Evolutionary conservation across 1,140 invertebrate genomes (phyloP).

Genomic region (Megathymus violae): DNA sequence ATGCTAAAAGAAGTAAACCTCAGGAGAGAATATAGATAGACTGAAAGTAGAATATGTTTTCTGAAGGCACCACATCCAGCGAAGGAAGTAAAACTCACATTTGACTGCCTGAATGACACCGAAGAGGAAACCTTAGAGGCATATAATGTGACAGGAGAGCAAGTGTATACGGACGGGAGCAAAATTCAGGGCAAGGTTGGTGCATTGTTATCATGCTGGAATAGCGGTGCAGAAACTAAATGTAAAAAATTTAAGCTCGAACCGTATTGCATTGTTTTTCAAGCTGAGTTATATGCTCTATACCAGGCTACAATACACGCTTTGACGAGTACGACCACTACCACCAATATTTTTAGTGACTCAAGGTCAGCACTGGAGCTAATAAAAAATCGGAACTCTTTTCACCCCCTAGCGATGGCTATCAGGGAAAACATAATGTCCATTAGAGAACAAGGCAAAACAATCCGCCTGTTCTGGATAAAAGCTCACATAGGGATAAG

Average conservation of each 20-base stretch:
- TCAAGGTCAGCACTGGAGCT: background rate
- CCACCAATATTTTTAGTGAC: slow-evolving; percentile 1
- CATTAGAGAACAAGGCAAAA: too few relatives aligned
- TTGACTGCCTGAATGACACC: too few relatives aligned
- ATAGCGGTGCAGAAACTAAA: background rate
- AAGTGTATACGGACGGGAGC: slow-evolving; percentile 6
- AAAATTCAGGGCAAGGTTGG: slow-evolving; percentile 2
- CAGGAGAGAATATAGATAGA: too few relatives aligned
- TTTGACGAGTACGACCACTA: too few relatives aligned
- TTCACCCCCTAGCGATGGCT: background rate
- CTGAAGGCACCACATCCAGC: too few relatives aligned
- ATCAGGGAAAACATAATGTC: background rate
- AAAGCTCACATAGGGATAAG: too few relatives aligned
- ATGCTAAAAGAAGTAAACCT: too few relatives aligned
- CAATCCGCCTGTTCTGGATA: too few relatives aligned
- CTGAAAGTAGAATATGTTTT: too few relatives aligned
- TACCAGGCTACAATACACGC: background rate
- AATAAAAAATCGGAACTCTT: background rate
- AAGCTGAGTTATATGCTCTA: slow-evolving; percentile 2
- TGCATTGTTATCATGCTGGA: background rate
- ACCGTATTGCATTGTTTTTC: background rate
- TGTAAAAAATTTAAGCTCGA: background rate
- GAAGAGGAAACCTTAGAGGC: too few relatives aligned
- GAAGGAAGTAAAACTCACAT: too few relatives aligned
- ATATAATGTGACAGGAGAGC: too few relatives aligned